phyloP scores from a whole-genome alignment of 2,113 vertebrate species.

The Nothocercus julius region DNA sequence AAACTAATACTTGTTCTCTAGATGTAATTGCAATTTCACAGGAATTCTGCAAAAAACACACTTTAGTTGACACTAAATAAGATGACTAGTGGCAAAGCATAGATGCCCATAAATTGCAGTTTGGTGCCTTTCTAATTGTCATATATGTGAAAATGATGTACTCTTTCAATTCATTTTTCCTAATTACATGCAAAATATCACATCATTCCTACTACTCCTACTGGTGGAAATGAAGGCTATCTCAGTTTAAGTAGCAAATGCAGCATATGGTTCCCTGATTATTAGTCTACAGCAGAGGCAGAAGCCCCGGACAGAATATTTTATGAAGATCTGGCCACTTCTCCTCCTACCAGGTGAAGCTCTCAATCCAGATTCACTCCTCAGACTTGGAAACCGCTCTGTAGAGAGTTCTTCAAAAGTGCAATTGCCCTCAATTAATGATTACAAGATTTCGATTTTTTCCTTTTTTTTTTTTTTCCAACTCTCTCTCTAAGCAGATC shows the following conservation, averaged over 20 bases:
- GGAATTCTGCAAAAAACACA: slow-evolving; percentile 25
- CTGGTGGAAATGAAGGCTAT: neutral
- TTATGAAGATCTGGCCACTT: neutral
- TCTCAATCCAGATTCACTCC: neutral
- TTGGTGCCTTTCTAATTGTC: slow-evolving; percentile 54
- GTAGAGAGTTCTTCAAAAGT: neutral
- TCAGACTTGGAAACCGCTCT: neutral
- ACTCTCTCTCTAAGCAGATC: neutral
- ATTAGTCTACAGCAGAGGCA: neutral
- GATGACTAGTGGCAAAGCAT: slow-evolving; percentile 45
- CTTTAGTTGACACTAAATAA: slow-evolving; percentile 62
- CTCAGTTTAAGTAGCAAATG: slow-evolving; percentile 4
- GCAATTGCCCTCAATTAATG: neutral
- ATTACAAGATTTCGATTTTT: neutral
- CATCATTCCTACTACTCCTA: slow-evolving; percentile 41
- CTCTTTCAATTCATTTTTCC: slow-evolving; percentile 49
- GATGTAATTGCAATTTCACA: slow-evolving; percentile 35
- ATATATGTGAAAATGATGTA: slow-evolving; percentile 54
- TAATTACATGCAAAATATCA: slow-evolving; percentile 51
- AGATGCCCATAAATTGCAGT: slow-evolving; percentile 50
- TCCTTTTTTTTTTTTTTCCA: neutral
- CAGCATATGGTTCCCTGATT: slow-evolving; percentile 36
- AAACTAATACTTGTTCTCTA: neutral
- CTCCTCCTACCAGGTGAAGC: neutral
- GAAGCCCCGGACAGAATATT: neutral